Percentiles rank a stretch among this genome's conserved stretches.
Conservation (phyloP, 1,140 invertebrate species). For the Atopsyche davidsoni region DNA sequence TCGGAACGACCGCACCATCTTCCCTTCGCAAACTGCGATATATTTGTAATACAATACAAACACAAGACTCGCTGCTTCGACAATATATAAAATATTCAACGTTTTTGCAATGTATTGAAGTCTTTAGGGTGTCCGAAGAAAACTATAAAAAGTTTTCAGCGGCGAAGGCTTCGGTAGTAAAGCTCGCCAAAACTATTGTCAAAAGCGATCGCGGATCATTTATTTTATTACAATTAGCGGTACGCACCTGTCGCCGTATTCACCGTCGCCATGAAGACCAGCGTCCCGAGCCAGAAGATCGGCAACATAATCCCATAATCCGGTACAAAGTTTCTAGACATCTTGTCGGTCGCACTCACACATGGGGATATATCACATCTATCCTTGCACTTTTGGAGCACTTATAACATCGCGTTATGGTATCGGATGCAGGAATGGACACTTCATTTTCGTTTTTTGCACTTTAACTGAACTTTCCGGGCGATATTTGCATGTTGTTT, state of each 20-base stretch:
- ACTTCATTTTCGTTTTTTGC: conserved; percentile 23
- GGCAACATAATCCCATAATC: conserved; percentile 26
- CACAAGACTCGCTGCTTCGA: conserved; percentile 2
- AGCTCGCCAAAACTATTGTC: not conserved
- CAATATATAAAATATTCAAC: not conserved
- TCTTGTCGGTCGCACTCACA: conserved; percentile 19
- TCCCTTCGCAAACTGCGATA: too few species aligned
- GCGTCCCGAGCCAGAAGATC: conserved; percentile 7
- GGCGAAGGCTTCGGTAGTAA: conserved; percentile 2
- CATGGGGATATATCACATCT: conserved; percentile 22
- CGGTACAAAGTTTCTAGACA: conserved; percentile 23
- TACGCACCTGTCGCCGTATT: conserved; percentile 18
- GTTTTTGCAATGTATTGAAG: not conserved
- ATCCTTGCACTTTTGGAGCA: conserved; percentile 19
- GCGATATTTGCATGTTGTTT: conserved; percentile 20
- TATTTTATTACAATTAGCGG: not conserved
- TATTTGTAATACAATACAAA: too few species aligned
- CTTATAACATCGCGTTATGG: conserved; percentile 13
- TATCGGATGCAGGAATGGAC: conserved; percentile 17
- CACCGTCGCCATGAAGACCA: conserved; percentile 18
- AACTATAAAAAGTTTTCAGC: not conserved
- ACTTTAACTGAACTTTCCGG: conserved; percentile 23
- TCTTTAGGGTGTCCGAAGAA: not conserved
- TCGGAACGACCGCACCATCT: too few species aligned
- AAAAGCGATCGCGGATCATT: not conserved